Conservation (phyloP, 2,113 vertebrate genomes). For the Triplophysa tibetana region DNA sequence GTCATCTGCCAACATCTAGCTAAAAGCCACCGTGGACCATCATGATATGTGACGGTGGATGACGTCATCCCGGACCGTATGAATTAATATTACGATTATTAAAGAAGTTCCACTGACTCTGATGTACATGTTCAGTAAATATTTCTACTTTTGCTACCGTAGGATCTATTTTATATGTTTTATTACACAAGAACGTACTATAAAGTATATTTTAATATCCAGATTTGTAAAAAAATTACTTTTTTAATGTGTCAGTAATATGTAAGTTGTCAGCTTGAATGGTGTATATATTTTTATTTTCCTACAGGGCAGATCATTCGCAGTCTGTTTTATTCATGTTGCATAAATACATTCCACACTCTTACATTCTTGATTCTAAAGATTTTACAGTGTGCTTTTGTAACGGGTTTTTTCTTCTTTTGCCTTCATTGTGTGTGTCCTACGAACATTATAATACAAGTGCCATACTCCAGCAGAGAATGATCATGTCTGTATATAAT, state of each 20-base stretch:
- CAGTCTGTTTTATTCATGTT: constrained; percentile 35
- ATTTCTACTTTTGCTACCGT: constrained; percentile 68
- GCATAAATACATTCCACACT: background rate
- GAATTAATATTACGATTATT: background rate
- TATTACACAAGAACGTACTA: constrained; percentile 57
- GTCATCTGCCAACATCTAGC: constrained; percentile 87
- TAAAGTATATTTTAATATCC: constrained; percentile 73
- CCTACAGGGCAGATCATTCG: constrained; percentile 55
- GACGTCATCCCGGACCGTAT: constrained; percentile 6
- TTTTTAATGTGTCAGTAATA: constrained; percentile 65
- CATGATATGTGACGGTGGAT: constrained; percentile 34
- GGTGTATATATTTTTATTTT: constrained; percentile 51
- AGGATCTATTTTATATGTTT: constrained; percentile 73
- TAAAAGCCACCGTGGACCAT: constrained; percentile 61
- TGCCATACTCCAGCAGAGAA: constrained; percentile 8
- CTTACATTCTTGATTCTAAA: constrained; percentile 37
- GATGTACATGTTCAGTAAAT: constrained; percentile 61
- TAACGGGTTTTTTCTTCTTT: background rate
- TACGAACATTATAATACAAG: background rate
- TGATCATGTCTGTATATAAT: background rate
- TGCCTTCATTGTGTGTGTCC: background rate
- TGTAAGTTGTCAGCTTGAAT: constrained; percentile 56
- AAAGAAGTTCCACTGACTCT: constrained; percentile 46
- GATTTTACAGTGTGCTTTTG: background rate
- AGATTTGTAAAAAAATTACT: constrained; percentile 73